Evolutionary conservation across 2,797 vertebrate species (phyloP).

Genomic region (Crypturellus tataupa): DNA sequence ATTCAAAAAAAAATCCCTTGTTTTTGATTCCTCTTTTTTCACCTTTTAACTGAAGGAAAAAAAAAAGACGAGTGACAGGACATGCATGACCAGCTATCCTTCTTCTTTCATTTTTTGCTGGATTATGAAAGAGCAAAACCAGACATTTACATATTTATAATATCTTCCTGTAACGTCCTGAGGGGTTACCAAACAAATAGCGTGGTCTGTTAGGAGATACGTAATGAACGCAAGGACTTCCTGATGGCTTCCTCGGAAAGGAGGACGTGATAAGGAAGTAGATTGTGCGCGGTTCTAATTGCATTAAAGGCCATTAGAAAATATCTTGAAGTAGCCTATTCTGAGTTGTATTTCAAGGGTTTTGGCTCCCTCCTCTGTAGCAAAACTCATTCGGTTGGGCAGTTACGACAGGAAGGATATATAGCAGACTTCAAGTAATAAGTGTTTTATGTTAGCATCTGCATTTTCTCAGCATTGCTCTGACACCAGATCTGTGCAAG

Average conservation of each 20-base stretch:
- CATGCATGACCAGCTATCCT: neutral
- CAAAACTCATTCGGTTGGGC: neutral
- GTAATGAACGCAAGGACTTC: neutral
- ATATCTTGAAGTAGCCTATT: neutral
- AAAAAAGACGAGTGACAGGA: neutral
- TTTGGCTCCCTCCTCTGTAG: neutral
- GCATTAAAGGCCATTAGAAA: neutral
- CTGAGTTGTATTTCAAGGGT: neutral
- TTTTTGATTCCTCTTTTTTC: neutral
- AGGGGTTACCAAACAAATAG: neutral
- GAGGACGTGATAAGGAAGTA: neutral
- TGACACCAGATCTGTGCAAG: neutral
- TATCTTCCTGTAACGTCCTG: neutral
- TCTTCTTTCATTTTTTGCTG: neutral
- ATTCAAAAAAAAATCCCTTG: neutral
- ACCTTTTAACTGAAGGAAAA: neutral
- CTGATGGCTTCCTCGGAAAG: neutral
- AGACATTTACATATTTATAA: neutral
- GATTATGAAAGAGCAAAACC: neutral
- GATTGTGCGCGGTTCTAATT: neutral
- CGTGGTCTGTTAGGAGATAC: neutral
- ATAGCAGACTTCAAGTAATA: neutral
- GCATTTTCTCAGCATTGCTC: slow-evolving; percentile 28
- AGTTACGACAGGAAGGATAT: slow-evolving; percentile 4
- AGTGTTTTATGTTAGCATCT: slow-evolving; percentile 3